Conservation (phyloP, 2,888 invertebrate genomes). For the Dolichomitus sp. region DNA sequence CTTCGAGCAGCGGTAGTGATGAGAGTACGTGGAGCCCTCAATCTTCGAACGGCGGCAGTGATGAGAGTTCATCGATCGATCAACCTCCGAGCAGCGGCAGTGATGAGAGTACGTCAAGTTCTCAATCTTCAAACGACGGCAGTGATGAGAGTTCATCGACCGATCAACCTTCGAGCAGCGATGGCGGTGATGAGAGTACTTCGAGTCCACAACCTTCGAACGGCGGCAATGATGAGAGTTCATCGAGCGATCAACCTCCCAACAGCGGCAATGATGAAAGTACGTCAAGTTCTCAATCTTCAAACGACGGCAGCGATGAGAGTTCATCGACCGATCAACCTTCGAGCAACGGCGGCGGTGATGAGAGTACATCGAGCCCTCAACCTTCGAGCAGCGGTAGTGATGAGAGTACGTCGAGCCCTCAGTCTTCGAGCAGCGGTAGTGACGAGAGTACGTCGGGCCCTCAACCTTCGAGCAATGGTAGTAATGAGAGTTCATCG, state of each 20-base stretch:
- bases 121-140: too few species aligned
- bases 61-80: too few species aligned
- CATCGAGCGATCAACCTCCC: not conserved
- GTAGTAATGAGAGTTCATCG: not conserved
- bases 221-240: not conserved
- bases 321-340: not conserved
- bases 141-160: not conserved
- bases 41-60: too few species aligned
- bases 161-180: not conserved
- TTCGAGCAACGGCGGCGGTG: not conserved
- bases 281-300: not conserved
- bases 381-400: not conserved
- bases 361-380: not conserved
- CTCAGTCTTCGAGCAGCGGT: too few species aligned
- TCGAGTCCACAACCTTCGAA: too few species aligned
- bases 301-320: not conserved
- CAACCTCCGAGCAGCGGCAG: too few species aligned
- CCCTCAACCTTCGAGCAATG: not conserved
- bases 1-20: too few species aligned
- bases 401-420: not conserved
- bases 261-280: not conserved
- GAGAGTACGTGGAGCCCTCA: too few species aligned
- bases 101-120: too few species aligned
- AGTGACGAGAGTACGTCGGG: not conserved
- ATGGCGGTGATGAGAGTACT: too few species aligned